Evolutionary conservation across 2,797 vertebrate genomes (phyloP), one percentile per base, ranked within the genome.

Genomic region (Fundulus diaphanus): DNA sequence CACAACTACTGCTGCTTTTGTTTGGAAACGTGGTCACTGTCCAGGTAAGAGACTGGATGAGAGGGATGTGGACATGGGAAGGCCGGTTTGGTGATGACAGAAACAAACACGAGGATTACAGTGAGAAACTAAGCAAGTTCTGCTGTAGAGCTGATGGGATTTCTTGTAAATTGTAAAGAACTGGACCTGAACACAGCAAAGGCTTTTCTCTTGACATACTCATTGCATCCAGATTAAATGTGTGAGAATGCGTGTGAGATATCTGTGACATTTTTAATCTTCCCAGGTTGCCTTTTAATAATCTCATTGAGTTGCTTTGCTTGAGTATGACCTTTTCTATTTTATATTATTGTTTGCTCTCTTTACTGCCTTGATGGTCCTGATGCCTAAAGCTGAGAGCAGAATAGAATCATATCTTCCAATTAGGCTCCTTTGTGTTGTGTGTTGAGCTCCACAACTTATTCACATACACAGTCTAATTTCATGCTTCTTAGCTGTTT

Each of bases 31-130:
- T 27, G 40, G 24, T 71, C 57, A 73, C 35, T 78, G 77, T 76
- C 18, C 87, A 90, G 90, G 90, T 88, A 84, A 90, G 91, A 87
- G 56, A 44, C 3, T 3, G 33, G 15, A 74, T 5, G 1, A 7
- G 54, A 13, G 46, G 33, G n/a, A 22, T 3, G 3, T 51, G 37
- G 27, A 8, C 16, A 48, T 68, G 9, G 48, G 48, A 49, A 49
- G 48, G 3, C 48, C 16, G 16, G 18, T 49, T 49, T 49, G 44
- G 48, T 49, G 48, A 22, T 49, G 59, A 24, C 16, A 59, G 33
- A 24, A 63, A 24, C 33, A 63, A 35, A 20, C 9, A 22, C 24
- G 20, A 63, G 4, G 33, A 63, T 59, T 59, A 33, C 29, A 57
- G 29, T 31, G 56, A 57, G 27, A 12, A 46, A 46, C 11, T 46